phyloP scores from a whole-genome alignment of 2,797 vertebrate species.

The Naso thynnoides region DNA sequence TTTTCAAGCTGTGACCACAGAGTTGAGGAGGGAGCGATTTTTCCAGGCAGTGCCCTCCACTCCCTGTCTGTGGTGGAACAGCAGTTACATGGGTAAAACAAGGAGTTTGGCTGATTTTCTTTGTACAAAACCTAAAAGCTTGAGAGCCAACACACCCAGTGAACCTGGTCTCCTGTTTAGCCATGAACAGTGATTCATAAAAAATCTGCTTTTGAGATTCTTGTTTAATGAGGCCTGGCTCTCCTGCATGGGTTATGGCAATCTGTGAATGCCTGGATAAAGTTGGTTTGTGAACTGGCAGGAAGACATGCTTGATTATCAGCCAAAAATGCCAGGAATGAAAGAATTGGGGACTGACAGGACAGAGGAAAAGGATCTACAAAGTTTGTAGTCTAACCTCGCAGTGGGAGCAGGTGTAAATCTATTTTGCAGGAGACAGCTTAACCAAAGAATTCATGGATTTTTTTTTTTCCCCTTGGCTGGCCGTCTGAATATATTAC shows the following conservation, averaged over 20 bases:
- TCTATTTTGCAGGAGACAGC: slow-evolving; percentile 54
- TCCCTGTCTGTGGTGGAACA: slow-evolving; percentile 59
- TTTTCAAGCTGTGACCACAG: slow-evolving; percentile 61
- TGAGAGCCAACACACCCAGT: slow-evolving; percentile 61
- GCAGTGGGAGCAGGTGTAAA: slow-evolving; percentile 44
- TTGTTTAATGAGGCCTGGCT: slow-evolving; percentile 67
- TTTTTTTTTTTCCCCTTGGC: slow-evolving; percentile 57
- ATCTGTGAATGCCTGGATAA: slow-evolving; percentile 49
- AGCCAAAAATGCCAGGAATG: slow-evolving; percentile 68
- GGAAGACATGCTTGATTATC: slow-evolving; percentile 44
- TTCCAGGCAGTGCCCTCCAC: slow-evolving; percentile 68
- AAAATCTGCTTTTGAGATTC: slow-evolving; percentile 63
- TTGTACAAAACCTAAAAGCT: slow-evolving; percentile 73
- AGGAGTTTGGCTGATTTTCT: slow-evolving; percentile 63
- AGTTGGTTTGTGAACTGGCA: slow-evolving; percentile 61
- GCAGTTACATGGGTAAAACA: slow-evolving; percentile 64
- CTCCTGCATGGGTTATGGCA: slow-evolving; percentile 46
- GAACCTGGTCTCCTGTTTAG: slow-evolving; percentile 58
- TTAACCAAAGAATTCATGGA: slow-evolving; percentile 62
- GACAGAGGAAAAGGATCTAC: slow-evolving; percentile 44
- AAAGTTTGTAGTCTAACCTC: slow-evolving; percentile 49
- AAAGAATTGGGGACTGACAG: slow-evolving; percentile 49
- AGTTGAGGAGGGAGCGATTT: slow-evolving; percentile 41
- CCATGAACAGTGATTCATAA: slow-evolving; percentile 59
- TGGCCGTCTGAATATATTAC: slow-evolving; percentile 39